phyloP scores from a whole-genome alignment of 2,797 vertebrate genomes.

The Tympanoctomys barrerae region DNA sequence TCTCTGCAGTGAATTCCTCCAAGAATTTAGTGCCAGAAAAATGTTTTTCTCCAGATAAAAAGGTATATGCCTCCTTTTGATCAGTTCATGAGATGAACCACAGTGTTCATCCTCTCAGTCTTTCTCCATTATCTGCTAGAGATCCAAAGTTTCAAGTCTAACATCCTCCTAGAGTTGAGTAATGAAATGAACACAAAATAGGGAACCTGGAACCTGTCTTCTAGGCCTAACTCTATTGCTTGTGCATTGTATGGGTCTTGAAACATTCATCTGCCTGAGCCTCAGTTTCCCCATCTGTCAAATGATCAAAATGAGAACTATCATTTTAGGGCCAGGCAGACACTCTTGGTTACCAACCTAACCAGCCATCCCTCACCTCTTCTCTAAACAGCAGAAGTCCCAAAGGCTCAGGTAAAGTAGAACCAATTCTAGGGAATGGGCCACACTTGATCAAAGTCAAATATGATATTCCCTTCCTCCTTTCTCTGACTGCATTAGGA shows the following conservation, averaged over 20 bases:
- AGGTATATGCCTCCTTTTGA: background rate
- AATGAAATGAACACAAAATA: background rate
- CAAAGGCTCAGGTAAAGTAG: background rate
- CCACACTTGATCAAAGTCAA: background rate
- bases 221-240: background rate
- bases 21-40: background rate
- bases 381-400: background rate
- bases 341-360: background rate
- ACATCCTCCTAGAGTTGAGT: background rate
- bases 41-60: background rate
- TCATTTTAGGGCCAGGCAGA: background rate
- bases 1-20: background rate
- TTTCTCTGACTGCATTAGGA: background rate
- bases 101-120: background rate
- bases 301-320: background rate
- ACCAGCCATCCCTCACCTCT: background rate
- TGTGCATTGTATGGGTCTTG: background rate
- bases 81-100: background rate
- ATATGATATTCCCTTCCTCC: background rate
- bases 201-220: background rate
- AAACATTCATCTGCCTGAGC: background rate
- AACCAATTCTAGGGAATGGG: background rate
- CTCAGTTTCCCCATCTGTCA: conserved; percentile 18
- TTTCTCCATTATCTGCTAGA: background rate
- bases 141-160: background rate